phyloP scores from a whole-genome alignment of 2,113 vertebrate species.

The Ceyx cyanopectus region DNA sequence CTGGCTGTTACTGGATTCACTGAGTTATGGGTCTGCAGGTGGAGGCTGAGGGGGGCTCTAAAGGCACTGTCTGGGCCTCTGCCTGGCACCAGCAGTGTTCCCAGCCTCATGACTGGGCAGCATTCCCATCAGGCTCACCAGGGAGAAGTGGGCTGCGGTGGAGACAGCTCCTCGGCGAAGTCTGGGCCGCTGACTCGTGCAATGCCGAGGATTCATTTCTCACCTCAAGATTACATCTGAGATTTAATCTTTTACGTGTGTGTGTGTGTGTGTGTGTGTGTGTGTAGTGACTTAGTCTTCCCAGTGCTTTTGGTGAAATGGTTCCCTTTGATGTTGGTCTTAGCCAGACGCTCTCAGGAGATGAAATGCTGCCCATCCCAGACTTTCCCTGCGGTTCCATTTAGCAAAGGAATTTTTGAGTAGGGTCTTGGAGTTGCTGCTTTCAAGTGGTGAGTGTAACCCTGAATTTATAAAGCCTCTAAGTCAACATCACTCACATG shows the following conservation, averaged over 20 bases:
- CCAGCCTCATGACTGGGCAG: not conserved
- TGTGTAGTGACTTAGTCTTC: not conserved
- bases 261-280: not conserved
- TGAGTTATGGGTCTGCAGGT: not conserved
- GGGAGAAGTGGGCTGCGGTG: not conserved
- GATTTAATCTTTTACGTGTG: not conserved
- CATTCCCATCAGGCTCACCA: not conserved
- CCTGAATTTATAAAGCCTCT: not conserved
- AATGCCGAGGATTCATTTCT: not conserved
- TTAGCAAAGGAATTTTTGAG: slow-evolving; percentile 38
- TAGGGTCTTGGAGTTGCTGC: not conserved
- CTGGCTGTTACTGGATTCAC: not conserved
- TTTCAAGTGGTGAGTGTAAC: slow-evolving; percentile 30
- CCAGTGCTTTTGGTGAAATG: slow-evolving; percentile 1
- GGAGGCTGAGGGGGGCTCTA: not conserved
- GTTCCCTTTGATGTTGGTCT: slow-evolving; percentile 18
- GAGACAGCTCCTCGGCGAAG: not conserved
- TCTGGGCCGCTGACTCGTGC: not conserved
- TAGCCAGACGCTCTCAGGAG: not conserved
- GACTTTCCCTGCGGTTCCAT: not conserved
- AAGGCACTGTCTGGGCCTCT: not conserved
- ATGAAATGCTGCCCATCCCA: slow-evolving; percentile 35
- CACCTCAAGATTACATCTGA: slow-evolving; percentile 26
- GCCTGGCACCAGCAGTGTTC: not conserved
- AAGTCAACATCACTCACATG: not conserved